Conservation (phyloP, 2,797 vertebrate species). For the Epinephelus malabaricus region DNA sequence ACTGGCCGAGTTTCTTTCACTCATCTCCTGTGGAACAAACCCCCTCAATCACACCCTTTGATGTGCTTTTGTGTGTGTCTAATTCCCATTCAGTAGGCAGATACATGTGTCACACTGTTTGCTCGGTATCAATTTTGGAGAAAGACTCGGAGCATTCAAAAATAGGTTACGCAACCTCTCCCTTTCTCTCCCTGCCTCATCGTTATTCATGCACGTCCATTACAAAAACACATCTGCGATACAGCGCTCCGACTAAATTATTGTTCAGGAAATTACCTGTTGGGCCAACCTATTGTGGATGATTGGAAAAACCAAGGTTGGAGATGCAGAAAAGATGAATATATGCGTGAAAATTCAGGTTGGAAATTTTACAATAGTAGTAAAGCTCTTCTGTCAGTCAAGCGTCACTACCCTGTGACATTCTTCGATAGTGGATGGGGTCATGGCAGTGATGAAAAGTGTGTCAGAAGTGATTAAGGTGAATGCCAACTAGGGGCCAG, state of each 20-base stretch:
- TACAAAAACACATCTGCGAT: constrained; percentile 35
- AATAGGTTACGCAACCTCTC: constrained; percentile 60
- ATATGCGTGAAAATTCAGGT: not conserved
- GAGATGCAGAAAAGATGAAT: not conserved
- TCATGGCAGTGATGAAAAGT: constrained; percentile 53
- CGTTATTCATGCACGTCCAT: constrained; percentile 51
- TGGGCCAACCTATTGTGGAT: not conserved
- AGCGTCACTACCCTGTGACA: constrained; percentile 26
- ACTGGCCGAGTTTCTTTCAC: constrained; percentile 73
- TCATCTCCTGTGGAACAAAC: constrained; percentile 81
- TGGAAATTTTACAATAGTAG: not conserved
- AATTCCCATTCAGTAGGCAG: constrained; percentile 79
- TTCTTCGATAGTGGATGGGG: constrained; percentile 36
- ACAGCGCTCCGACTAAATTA: constrained; percentile 4
- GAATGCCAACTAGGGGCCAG: constrained; percentile 69
- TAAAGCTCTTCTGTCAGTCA: constrained; percentile 18
- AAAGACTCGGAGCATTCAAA: constrained; percentile 56
- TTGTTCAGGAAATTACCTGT: constrained; percentile 36
- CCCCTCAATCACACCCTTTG: constrained; percentile 78
- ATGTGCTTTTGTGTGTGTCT: constrained; percentile 82
- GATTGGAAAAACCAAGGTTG: not conserved
- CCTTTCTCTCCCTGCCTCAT: constrained; percentile 52
- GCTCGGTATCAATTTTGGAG: constrained; percentile 62
- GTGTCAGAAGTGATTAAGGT: constrained; percentile 77
- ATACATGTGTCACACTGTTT: constrained; percentile 68